Evolutionary conservation across 1,140 invertebrate genomes (phyloP).

Genomic region (Drosophila sucinea): DNA sequence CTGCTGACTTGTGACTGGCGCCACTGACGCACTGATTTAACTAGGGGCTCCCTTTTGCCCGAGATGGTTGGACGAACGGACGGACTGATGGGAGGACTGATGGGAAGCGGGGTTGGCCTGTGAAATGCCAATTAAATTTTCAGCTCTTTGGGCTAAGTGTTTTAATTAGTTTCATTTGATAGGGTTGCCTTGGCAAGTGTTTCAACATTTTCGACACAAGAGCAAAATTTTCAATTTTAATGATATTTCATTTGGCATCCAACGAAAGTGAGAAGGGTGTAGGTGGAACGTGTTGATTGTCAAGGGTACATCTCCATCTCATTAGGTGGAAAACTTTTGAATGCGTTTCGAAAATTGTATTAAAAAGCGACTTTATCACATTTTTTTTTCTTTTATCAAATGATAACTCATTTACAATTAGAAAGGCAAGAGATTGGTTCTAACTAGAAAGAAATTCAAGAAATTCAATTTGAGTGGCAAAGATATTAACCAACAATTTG

Average conservation of each 20-base stretch:
- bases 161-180: constrained; percentile 44
- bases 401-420: no score
- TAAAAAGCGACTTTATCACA: no score
- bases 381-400: no score
- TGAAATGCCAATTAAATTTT: constrained; percentile 30
- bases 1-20: neutral
- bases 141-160: constrained; percentile 13
- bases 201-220: neutral
- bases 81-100: neutral
- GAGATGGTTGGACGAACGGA: neutral
- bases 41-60: neutral
- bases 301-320: no score
- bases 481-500: no score
- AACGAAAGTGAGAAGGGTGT: neutral
- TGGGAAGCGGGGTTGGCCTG: neutral
- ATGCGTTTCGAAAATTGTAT: no score
- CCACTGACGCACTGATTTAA: neutral
- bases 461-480: no score
- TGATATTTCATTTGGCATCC: neutral
- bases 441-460: no score
- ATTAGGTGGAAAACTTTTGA: no score
- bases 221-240: neutral
- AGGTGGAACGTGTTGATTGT: no score
- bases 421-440: no score
- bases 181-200: constrained; percentile 20